Evolutionary conservation across 1,140 invertebrate species (phyloP).

Genomic region (Ostrea edulis): DNA sequence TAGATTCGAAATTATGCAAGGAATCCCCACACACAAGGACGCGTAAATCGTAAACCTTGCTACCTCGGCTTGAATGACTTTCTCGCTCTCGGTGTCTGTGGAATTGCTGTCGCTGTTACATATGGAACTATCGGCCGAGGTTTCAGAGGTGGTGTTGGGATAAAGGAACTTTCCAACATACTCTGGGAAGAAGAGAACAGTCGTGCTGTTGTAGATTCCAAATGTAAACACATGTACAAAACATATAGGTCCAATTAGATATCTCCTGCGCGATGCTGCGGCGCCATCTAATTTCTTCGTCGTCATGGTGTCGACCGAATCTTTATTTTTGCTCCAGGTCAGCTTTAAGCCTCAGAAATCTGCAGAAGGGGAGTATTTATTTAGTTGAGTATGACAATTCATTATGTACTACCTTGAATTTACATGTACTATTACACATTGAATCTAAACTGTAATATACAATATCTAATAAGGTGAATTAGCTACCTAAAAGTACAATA

Average conservation of each 20-base stretch:
- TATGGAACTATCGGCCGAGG: not conserved
- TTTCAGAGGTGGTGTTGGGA: not conserved
- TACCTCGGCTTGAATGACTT: not conserved
- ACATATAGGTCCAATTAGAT: not conserved
- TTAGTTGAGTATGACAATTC: no score
- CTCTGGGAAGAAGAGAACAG: not conserved
- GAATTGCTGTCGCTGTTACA: not conserved
- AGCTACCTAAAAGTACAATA: no score
- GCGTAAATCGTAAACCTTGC: not conserved
- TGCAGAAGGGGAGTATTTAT: not conserved
- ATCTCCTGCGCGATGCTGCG: not conserved
- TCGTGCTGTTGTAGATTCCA: not conserved
- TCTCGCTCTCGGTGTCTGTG: not conserved
- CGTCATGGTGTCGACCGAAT: not conserved
- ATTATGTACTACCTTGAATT: no score
- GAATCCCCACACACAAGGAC: not conserved
- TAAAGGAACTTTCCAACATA: not conserved
- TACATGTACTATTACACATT: no score
- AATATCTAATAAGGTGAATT: no score
- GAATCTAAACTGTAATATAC: no score
- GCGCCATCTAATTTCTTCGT: not conserved
- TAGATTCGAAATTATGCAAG: not conserved
- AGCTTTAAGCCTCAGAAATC: not conserved
- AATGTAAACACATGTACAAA: conserved; percentile 7
- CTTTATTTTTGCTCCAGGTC: not conserved